Base-by-base conservation (phyloP, 2,888 invertebrate genomes). In the Oasisia sp. region DNA sequence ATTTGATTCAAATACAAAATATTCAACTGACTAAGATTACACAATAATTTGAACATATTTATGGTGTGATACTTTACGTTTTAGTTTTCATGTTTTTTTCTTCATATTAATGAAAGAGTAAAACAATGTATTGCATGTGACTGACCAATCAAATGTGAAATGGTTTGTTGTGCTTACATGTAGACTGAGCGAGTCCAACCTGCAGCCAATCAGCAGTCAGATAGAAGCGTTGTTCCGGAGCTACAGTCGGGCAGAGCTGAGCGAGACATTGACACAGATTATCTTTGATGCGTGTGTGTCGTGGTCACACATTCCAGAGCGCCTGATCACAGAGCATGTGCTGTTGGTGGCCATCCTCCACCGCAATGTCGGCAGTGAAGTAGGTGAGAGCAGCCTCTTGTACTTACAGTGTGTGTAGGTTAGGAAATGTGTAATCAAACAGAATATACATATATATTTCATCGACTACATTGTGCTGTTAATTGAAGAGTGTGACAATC, bases 351-450 rank as follows among this genome's bases (percentile, higher is more conserved):
- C 98, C 0, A 97, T 98, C 93, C 96, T 99, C 56, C 99, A 99
- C 96, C 98, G 98, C 0, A 98, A 99, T 96, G 97, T 99, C 89
- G 99, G 98, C 27, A 97, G 97, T 4, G 99, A 99, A 97, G 97
- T 99, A 92, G 99, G 98, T 97, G 95, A 96, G 97, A 95, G 9
- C 45, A 19, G 4, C 74, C 7, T n/a, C 1, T 27, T 27, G 19
- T 74, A 27, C 74, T 74, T n/a, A 7, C 0, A 27, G 74, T 27
- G 27, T 74, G 27, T 27, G 19, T 74, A 74, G n/a, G 74, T 7
- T 19, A 74, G 74, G 27, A 19, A 27, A n/a, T 19, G 27, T 74
- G 7, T 5, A 74, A 3, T 27, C 27, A 5, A 50, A 7, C 74
- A 74, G 27, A 19, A 74, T 74, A 74, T 27, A 19, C 19, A 27